Evolutionary conservation across 2,888 invertebrate genomes (phyloP).

Genomic region (Notocelia uddmanniana): DNA sequence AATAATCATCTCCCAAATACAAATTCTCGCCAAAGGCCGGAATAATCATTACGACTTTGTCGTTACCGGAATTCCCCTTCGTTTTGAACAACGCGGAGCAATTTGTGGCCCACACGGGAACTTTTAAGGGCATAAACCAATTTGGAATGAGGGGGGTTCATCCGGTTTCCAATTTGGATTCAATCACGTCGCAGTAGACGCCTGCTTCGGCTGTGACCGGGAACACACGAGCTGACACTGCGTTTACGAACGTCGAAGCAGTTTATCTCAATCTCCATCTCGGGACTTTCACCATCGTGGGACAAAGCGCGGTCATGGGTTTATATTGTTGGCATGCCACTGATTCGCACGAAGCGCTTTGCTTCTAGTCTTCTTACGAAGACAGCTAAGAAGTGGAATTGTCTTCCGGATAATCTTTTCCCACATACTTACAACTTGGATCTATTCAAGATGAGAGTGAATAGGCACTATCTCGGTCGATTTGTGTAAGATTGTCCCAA

Average conservation of each 20-base stretch:
- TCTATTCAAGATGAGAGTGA: no score
- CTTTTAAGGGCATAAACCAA: conserved; percentile 47
- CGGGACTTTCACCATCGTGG: no score
- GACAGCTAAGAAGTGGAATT: no score
- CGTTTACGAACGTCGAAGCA: background rate
- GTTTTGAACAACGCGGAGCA: conserved; percentile 34
- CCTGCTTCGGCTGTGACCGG: conserved; percentile 56
- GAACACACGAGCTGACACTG: conserved; percentile 49
- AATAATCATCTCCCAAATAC: background rate
- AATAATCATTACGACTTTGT: conserved; percentile 27
- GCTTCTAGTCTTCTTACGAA: no score
- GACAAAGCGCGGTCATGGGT: no score
- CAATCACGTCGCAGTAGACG: conserved; percentile 59
- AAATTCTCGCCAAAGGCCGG: background rate
- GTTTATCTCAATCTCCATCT: no score
- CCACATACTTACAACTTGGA: no score
- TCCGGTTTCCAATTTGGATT: conserved; percentile 63
- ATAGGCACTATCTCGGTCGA: no score
- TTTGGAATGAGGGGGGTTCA: conserved; percentile 55
- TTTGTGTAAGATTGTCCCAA: no score
- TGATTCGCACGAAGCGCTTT: no score
- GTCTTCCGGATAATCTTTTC: no score
- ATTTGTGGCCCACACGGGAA: conserved; percentile 35
- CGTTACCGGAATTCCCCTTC: conserved; percentile 26
- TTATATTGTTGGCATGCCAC: no score